Base-by-base conservation (phyloP, 2,888 invertebrate species). In the Agonopterix subpropinquella region DNA sequence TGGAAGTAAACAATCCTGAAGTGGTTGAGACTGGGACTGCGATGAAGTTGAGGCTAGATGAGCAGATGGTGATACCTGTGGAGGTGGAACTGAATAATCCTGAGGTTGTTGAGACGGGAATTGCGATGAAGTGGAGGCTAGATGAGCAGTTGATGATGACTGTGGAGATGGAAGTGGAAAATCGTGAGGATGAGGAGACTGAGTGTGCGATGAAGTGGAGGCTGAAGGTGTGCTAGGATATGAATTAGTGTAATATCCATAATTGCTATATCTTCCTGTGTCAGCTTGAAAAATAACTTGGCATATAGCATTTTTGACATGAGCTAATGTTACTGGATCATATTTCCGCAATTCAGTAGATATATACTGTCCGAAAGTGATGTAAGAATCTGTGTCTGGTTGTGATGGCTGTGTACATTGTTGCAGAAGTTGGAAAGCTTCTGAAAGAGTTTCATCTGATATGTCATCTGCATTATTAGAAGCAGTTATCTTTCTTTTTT, bases 401-500 rank as follows among this genome's bases (percentile, higher is more conserved):
- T 56, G 54, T 57, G 45, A 53, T 57, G 54, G 58, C 41, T 60
- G 54, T 13, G 57, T 56, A 57, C 60, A 60, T 56, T 59, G 57
- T 18, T 59, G 51, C 39, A 59, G 57, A 36, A 59, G 54, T 47
- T 52, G 49, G 11, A 51, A 63, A 48, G 62, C 61, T 45, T 61
- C 61, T 18, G 61, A 57, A 56, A 61, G 42, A 46, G 62, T 48
- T 47, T 61, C 57, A 53, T 61, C 61, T 53, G 64, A 48, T 59
- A 62, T 54, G 39, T 57, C 56, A 42, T 57, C 56, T 48, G 54
- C 13, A 13, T 13, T 13, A 13, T 13, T 13, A 13, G 13, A 13
- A 13, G 13, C 13, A 13, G 13, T 13, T 59, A 57, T 56, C 46
- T 59, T 59, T 48, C 52, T 53, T 56, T 56, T 56, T 57, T 54